A percentile compares a stretch with the other conserved stretches of the same genome.
Evolutionary conservation across 2,797 vertebrate species (phyloP).

Genomic region (Capromys pilorides): DNA sequence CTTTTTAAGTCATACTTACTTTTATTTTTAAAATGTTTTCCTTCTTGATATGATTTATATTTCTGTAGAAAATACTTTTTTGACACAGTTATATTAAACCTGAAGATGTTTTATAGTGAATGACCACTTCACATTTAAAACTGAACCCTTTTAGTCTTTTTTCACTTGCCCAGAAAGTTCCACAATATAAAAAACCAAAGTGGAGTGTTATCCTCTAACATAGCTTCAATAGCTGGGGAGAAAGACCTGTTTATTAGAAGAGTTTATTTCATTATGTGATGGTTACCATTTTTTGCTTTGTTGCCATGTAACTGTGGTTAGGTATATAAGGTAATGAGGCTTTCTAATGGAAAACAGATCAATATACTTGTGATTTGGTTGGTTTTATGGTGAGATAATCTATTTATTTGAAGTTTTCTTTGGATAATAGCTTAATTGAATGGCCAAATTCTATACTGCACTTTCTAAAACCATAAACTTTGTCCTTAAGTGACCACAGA

Average conservation of each 20-base stretch:
- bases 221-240: not conserved
- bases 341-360: slow-evolving; percentile 61
- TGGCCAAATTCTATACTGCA: slow-evolving; percentile 42
- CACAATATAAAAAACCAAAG: not conserved
- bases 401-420: slow-evolving; percentile 66
- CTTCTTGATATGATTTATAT: slow-evolving; percentile 48
- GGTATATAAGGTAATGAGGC: slow-evolving; percentile 43
- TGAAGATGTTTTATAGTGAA: not conserved
- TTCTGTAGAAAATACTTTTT: slow-evolving; percentile 27
- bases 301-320: slow-evolving; percentile 60
- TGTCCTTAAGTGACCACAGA: slow-evolving; percentile 80
- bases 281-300: slow-evolving; percentile 12
- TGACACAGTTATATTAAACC: not conserved
- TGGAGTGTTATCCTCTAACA: not conserved
- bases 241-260: slow-evolving; percentile 27
- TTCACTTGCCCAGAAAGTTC: slow-evolving; percentile 1
- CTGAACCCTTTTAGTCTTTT: slow-evolving; percentile 36
- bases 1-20: not conserved
- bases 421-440: slow-evolving; percentile 76
- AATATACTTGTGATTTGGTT: slow-evolving; percentile 63
- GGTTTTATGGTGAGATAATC: slow-evolving; percentile 56
- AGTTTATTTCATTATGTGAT: slow-evolving; percentile 21
- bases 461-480: slow-evolving; percentile 49
- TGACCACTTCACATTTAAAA: slow-evolving; percentile 17
- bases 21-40: slow-evolving; percentile 39